Base-by-base conservation (phyloP, 2,797 vertebrate genomes). In the Margarornis squamiger region DNA sequence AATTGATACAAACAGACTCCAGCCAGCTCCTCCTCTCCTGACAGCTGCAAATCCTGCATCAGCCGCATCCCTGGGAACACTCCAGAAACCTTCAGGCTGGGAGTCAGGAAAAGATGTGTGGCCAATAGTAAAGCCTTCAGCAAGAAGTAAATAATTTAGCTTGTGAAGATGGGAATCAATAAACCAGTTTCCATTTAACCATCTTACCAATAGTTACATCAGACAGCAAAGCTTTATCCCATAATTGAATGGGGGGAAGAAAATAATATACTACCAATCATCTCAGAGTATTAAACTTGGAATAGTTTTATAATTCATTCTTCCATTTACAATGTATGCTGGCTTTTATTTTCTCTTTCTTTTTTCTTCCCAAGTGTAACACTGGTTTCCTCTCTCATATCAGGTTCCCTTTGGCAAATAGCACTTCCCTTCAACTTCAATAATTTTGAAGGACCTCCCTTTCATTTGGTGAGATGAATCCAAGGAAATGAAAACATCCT, bases 191-290 rank as follows among this genome's bases (percentile, higher is more conserved):
- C 48, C 10, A 68, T 58, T 45, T 76, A 82, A 55, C 39, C 22
- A 65, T 41, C 11, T 54, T 26, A 38, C 23, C 38, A 80, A 76
- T 0, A 57, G 45, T 27, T 41, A 45, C 6, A 91, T 3, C 65
- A 77, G 45, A 36, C 14, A 80, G 52, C 11, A 71, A 77, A 90
- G 77, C 14, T 49, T 86, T 52, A 77, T 39, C 29, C 48, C 45
- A 9, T 57, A 77, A 83, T 0, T 77, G 32, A 17, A 49, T 36
- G 6, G 3, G 17, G 12, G 9, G 14, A 1, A 7, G 2, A 24
- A 32, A 36, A 63, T 27, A 14, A 32, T 2, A 68, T 7, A 16
- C 8, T 12, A 68, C 6, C 32, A 54, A 54, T 46, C 41, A 57
- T 7, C 38, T 68, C 1, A 0, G 26, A 38, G 32, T 46, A 49